Base-by-base conservation (phyloP, 2,888 invertebrate genomes). In the Asteroscopus sphinx region DNA sequence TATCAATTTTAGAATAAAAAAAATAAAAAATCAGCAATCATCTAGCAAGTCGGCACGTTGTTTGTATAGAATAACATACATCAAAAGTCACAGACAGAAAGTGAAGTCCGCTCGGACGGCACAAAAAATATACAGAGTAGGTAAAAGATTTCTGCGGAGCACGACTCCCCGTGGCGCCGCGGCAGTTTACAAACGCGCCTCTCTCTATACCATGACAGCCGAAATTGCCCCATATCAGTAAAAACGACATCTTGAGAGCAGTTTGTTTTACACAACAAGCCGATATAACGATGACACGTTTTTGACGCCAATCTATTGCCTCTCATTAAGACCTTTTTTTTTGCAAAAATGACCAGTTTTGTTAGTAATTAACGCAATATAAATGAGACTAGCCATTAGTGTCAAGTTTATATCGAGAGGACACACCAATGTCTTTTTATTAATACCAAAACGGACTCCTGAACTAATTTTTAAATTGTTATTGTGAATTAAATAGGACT, bases 231-330 rank as follows among this genome's bases (percentile, higher is more conserved):
- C 76, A 83, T 84, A 82, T 86, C 82, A 83, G 83, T 82, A 87
- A 87, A 89, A 90, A 87, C 85, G 79, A 80, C 78, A 81, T 80
- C 79, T 81, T 78, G 64, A 80, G 76, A 81, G 82, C 86, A 87
- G 92, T 92, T 91, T 93, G 91, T 93, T 93, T 92, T 85, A 88
- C 87, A 89, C 85, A 90, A 92, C 91, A 90, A 89, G 88, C 82
- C 80, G 81, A 41, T 54, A 76, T 79, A 75, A 75, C 85, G 85
- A 88, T 86, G 89, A 88, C 87, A 88, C 85, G 82, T 85, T 80
- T 76, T 89, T 89, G 87, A 90, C 88, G 82, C 87, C 84, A 77
- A 80, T 64, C 42, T 65, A 73, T 78, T 65, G 73, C 55, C 55
- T 61, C 76, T 83, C 81, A 80, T 85, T 82, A 83, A 60, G 69